phyloP scores from a whole-genome alignment of 2,113 vertebrate species.

The Leucopsar rothschildi region DNA sequence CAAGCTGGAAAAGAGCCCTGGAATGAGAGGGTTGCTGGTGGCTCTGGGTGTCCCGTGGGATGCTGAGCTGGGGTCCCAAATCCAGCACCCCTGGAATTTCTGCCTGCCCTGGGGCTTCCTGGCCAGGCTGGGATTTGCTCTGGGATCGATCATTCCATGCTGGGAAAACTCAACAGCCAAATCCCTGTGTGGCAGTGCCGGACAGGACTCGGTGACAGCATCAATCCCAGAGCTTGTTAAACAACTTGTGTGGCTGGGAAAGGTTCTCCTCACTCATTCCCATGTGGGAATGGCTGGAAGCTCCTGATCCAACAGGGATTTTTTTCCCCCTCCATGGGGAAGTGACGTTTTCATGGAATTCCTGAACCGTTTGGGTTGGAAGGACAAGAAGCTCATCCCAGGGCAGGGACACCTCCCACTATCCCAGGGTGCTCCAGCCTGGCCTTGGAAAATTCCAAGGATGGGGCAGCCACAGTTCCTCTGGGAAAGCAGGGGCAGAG shows the following conservation, averaged over 20 bases:
- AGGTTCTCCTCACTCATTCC: background rate
- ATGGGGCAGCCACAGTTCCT: background rate
- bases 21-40: accelerated
- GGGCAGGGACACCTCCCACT: background rate
- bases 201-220: background rate
- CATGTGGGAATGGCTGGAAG: accelerated
- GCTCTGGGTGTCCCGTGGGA: accelerated
- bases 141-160: accelerated
- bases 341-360: background rate
- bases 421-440: background rate
- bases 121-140: background rate
- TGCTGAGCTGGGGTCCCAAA: background rate
- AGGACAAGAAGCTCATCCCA: background rate
- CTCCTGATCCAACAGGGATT: background rate
- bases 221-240: background rate
- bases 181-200: background rate
- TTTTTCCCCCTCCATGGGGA: accelerated
- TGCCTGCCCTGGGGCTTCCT: background rate
- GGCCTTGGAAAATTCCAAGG: background rate
- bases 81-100: background rate
- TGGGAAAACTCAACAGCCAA: background rate
- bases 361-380: background rate
- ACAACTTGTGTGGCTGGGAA: background rate
- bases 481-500: background rate
- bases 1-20: background rate